These are phyloP conservation scores for Amyelois transitella DNA, from an alignment of 1,140 invertebrate species.

Conservation along the genomic window DNA sequence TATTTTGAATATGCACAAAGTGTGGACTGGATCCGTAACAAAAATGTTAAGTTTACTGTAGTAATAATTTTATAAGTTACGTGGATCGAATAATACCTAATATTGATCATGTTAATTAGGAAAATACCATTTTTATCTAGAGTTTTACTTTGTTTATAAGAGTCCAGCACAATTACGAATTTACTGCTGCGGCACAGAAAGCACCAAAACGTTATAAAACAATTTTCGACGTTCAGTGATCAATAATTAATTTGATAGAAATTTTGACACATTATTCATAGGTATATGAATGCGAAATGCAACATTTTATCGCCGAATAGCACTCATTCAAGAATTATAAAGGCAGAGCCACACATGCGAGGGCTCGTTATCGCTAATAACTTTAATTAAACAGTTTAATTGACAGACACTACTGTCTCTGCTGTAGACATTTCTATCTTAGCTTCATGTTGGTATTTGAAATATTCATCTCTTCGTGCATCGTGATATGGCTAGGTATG, in stretches of 20 bases:
- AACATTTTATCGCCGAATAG: constrained; percentile 24
- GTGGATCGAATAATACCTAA: too few relatives aligned
- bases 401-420: background rate
- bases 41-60: too few relatives aligned
- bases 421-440: background rate
- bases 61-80: too few relatives aligned
- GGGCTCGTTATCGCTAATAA: constrained; percentile 32
- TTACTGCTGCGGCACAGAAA: too few relatives aligned
- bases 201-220: too few relatives aligned
- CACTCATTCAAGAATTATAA: constrained; percentile 32
- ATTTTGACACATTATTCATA: background rate
- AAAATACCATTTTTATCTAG: too few relatives aligned
- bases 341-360: constrained; percentile 15
- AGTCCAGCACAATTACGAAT: too few relatives aligned
- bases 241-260: background rate
- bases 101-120: too few relatives aligned
- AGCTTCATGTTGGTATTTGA: background rate
- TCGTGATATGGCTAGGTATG: too few relatives aligned
- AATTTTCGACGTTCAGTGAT: too few relatives aligned
- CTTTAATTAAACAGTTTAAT: constrained; percentile 33
- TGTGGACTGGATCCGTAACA: too few relatives aligned
- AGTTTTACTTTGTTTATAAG: too few relatives aligned
- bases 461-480: background rate
- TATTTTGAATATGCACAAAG: background rate
- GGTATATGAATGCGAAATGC: constrained; percentile 12